Evolutionary conservation across 1,140 invertebrate genomes (phyloP).

Genomic region (Portunus trituberculatus): DNA sequence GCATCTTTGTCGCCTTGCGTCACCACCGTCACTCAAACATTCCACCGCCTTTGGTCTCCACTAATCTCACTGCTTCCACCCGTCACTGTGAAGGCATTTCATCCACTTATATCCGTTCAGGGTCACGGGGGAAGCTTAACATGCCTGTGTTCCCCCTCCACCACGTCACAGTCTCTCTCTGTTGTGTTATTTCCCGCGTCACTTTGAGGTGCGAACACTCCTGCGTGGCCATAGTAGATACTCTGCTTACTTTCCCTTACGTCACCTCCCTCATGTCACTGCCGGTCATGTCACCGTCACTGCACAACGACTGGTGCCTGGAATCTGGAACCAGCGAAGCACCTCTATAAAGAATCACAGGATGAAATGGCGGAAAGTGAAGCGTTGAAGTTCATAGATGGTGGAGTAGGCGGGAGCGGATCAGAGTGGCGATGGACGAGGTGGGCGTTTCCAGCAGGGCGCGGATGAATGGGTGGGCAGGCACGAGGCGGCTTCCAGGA

Average conservation of each 20-base stretch:
- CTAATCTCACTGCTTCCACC: background rate
- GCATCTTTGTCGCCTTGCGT: background rate
- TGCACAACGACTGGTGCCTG: background rate
- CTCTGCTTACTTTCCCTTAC: background rate
- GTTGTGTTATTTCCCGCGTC: background rate
- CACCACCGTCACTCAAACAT: background rate
- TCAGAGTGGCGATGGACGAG: background rate
- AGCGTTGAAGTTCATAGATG: too few species aligned
- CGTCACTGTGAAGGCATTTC: background rate
- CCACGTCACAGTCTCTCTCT: background rate
- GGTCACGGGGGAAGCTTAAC: background rate
- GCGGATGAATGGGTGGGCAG: too few species aligned
- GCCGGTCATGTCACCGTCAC: background rate
- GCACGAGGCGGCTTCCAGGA: background rate
- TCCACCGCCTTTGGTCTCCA: background rate
- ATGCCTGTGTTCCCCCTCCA: background rate
- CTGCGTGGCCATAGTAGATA: background rate
- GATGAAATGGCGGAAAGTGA: too few species aligned
- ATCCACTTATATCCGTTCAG: background rate
- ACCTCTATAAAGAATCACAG: background rate
- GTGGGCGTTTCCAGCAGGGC: background rate
- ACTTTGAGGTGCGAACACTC: background rate
- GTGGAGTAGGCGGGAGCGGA: background rate
- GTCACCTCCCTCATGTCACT: background rate
- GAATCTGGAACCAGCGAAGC: background rate